Conservation (phyloP, 2,888 invertebrate genomes). For the Pyrocoelia pectoralis region DNA sequence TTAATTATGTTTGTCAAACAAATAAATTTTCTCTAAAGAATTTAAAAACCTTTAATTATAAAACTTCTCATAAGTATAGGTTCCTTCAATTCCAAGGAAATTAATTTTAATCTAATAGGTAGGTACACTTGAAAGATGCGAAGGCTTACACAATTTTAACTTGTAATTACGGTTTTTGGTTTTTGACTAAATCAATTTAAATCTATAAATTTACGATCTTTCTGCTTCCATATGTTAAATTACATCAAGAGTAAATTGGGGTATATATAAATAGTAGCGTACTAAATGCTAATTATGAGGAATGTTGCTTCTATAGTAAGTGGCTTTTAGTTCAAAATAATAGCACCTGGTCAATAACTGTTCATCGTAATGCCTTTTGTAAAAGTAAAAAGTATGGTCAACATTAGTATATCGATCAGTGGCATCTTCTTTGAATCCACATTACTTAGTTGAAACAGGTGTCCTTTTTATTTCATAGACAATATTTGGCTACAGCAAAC, state of each 20-base stretch:
- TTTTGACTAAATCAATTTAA: conserved; percentile 13
- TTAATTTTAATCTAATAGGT: conserved; percentile 14
- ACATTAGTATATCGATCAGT: conserved; percentile 29
- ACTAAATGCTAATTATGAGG: not conserved
- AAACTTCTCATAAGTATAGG: conserved; percentile 3
- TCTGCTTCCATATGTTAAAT: not conserved
- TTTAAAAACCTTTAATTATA: conserved; percentile 9
- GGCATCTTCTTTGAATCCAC: conserved; percentile 37
- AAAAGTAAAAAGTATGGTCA: conserved; percentile 16
- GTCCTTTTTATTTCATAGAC: conserved; percentile 33
- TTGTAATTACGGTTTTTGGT: conserved; percentile 9
- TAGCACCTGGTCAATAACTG: conserved; percentile 3
- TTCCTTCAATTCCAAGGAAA: conserved; percentile 5
- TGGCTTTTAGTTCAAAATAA: not conserved
- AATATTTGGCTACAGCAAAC: conserved; percentile 32
- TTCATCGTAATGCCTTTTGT: conserved; percentile 9
- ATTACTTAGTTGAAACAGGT: conserved; percentile 40
- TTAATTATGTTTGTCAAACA: conserved; percentile 6
- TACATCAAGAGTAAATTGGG: not conserved
- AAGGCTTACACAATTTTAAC: conserved; percentile 9
- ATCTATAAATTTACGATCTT: not conserved
- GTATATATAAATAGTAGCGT: conserved; percentile 5
- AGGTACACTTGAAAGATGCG: conserved; percentile 9
- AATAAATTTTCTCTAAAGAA: conserved; percentile 12
- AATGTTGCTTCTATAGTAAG: not conserved